Base-by-base conservation (phyloP, 2,113 vertebrate species). In the Ancistrus triradiatus region DNA sequence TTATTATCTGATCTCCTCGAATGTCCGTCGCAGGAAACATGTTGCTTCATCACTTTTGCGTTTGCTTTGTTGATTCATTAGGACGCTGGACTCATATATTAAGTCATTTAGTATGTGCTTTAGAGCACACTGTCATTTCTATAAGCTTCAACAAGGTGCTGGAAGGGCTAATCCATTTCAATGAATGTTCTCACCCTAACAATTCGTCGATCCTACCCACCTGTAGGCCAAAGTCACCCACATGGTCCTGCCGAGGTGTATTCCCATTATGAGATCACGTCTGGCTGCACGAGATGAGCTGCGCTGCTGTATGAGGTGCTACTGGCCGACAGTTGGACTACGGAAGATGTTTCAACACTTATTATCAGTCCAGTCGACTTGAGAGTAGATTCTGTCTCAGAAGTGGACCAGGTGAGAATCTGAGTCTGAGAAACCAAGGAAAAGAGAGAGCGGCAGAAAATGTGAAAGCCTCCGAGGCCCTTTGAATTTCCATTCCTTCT, bases 401-500 rank as follows among this genome's bases (percentile, higher is more conserved):
- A n/a, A n/a, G n/a, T n/a, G n/a, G n/a, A n/a, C n/a, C n/a, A n/a
- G n/a, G n/a, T n/a, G n/a, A n/a, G n/a, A n/a, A n/a, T n/a, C 24
- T 59, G 56, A 55, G 42, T 19, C 42, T 33, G 13, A 58, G n/a
- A 52, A 51, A 40, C 27, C 48, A 59, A 44, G 18, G 35, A n/a
- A 48, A 19, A 40, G 27, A 18, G 40, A 59, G 21, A 44, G 24
- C 35, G 37, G 27, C 13, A 64, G 35, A 48, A 37, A 58, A 13
- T 37, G 33, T 74, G 58, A 56, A 57, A 72, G 63, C 82, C 85
- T 81, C 84, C 35, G 44, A 74, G 80, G 84, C 52, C 78, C 80
- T 70, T 57, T 88, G 81, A 84, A 85, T 83, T 83, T 80, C 74
- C 77, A 74, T 55, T 76, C 78, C 81, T 85, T 84, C 74, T 83